phyloP scores from a whole-genome alignment of 1,140 invertebrate genomes.

The Temnothorax nylanderi region DNA sequence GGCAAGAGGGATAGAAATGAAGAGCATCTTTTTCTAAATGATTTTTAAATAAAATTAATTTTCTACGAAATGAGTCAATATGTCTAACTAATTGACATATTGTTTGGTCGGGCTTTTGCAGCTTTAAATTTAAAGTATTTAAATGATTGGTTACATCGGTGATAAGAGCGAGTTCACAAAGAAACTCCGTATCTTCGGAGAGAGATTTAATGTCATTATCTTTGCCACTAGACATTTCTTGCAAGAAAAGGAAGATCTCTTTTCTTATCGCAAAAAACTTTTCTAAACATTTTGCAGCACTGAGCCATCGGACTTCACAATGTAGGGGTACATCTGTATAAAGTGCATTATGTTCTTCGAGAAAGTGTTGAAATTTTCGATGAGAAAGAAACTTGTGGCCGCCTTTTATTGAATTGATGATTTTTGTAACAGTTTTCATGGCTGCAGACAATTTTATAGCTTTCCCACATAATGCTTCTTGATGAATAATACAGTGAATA shows the following conservation, averaged over 20 bases:
- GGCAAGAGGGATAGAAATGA: background rate
- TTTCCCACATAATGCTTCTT: too few species aligned
- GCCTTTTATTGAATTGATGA: too few species aligned
- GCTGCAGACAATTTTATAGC: too few species aligned
- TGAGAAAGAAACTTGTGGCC: too few species aligned
- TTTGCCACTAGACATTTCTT: background rate
- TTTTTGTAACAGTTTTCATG: too few species aligned
- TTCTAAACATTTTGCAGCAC: too few species aligned
- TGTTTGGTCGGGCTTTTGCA: background rate
- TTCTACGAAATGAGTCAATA: background rate
- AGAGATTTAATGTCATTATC: background rate
- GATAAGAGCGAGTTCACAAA: background rate
- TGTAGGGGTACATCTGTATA: too few species aligned
- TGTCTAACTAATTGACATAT: background rate
- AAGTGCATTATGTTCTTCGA: too few species aligned
- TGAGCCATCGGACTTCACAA: too few species aligned
- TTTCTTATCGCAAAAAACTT: too few species aligned
- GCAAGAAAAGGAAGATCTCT: background rate
- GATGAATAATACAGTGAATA: too few species aligned
- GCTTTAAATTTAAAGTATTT: conserved; percentile 14
- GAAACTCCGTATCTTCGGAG: background rate
- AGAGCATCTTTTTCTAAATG: background rate
- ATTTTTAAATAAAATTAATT: background rate
- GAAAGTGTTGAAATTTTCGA: too few species aligned
- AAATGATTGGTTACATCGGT: background rate